phyloP scores from a whole-genome alignment of 2,888 invertebrate genomes.

The Poecilus cupreus region DNA sequence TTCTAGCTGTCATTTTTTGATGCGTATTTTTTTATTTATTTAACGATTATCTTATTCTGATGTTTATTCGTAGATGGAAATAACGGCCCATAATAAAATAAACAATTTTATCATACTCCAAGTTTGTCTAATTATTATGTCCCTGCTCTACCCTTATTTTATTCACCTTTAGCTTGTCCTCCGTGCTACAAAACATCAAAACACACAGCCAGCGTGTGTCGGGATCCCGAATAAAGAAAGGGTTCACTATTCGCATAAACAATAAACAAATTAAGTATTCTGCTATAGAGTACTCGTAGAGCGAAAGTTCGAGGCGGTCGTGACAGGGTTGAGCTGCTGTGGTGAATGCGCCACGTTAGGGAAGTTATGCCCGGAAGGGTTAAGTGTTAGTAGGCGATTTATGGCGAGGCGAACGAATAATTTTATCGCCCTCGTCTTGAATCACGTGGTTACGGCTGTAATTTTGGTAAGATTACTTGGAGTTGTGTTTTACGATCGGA shows the following conservation, averaged over 20 bases:
- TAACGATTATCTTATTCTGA: no score
- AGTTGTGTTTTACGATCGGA: constrained; percentile 7
- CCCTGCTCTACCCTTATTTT: no score
- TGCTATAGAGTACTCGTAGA: neutral
- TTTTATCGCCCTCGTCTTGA: constrained; percentile 4
- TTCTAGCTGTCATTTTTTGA: no score
- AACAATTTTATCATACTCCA: no score
- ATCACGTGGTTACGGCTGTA: constrained; percentile 8
- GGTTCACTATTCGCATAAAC: neutral
- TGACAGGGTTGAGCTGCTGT: neutral
- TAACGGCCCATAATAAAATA: no score
- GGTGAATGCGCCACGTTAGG: neutral
- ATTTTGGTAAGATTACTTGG: constrained; percentile 13
- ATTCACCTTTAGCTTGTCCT: no score
- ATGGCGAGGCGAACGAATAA: constrained; percentile 14
- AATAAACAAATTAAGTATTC: constrained; percentile 2
- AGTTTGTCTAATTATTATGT: no score
- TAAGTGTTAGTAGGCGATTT: constrained; percentile 26
- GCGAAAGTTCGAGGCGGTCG: neutral
- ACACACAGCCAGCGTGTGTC: neutral
- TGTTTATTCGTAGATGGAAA: no score
- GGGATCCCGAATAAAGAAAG: neutral
- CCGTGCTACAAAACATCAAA: no score
- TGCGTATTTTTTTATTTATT: no score
- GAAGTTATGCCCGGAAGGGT: constrained; percentile 20